Evolutionary conservation across 2,113 vertebrate genomes (phyloP), one percentile per base, ranked within the genome.

Genomic region (Dissostichus mawsoni): DNA sequence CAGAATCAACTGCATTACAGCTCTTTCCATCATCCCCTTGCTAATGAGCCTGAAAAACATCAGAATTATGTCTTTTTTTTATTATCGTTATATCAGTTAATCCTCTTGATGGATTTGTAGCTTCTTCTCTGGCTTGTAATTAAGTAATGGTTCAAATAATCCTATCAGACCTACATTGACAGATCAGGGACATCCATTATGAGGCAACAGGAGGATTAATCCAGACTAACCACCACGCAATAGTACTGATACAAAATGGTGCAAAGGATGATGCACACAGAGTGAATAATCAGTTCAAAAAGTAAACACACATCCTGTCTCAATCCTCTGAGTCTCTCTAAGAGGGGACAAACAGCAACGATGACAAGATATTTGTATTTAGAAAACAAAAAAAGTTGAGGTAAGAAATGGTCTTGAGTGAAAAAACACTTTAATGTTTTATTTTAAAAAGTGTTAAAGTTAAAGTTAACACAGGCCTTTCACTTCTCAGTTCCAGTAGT

Each of bases 61-160:
- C 44, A 59, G 45, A 88, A 73, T 81, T 80, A 76, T 76, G 10
- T 69, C 5, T 70, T 52, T 79, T 83, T 81, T 90, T 92, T 84
- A 86, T 79, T 20, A 3, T 29, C 12, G 50, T 48, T 52, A 78
- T 71, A 85, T 78, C 84, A 63, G 48, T 84, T 90, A 93, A 92
- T 90, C 81, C 88, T 78, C 59, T 65, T 87, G 66, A 79, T 80
- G 84, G 77, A 89, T 90, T 86, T 91, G 59, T 71, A 82, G 81
- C 77, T 90, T 89, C 80, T 86, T 82, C 67, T 81, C 23, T 6
- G 80, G 84, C 73, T 70, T 68, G 74, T 91, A 92, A 92, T 94
- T 92, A 92, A 92, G 88, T 92, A 93, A 93, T 93, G 84, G 89
- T 75, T 89, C 80, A 44, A 85, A 90, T 90, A 93, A 92, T 92